These are phyloP conservation scores for Drosophila sulfurigaster DNA, from an alignment of 1,140 invertebrate species.

Conservation along the genomic window DNA sequence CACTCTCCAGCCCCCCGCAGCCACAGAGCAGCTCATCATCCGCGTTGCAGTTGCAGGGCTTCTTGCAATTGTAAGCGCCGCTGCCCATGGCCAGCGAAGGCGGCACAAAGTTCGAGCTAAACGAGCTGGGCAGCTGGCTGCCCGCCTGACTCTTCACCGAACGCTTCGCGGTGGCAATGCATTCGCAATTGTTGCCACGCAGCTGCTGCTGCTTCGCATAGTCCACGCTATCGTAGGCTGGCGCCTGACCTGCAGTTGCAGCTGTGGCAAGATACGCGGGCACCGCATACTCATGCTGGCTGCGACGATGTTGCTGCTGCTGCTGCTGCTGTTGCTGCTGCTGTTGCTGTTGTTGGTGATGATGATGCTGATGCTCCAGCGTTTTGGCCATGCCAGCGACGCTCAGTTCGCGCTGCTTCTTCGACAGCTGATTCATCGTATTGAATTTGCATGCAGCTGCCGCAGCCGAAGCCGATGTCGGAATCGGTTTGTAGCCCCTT, in stretches of 20 bases:
- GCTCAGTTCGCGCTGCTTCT: slow-evolving; percentile 72
- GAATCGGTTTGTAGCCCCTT: slow-evolving; percentile 74
- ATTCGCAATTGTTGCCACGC: slow-evolving; percentile 58
- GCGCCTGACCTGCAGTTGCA: slow-evolving; percentile 27
- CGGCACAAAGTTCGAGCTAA: slow-evolving; percentile 88
- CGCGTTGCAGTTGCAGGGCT: slow-evolving; percentile 79
- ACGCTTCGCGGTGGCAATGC: slow-evolving; percentile 77
- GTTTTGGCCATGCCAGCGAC: slow-evolving; percentile 71
- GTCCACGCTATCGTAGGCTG: slow-evolving; percentile 76
- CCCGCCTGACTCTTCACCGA: slow-evolving; percentile 64
- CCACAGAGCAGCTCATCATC: slow-evolving; percentile 66
- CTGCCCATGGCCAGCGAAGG: slow-evolving; percentile 85
- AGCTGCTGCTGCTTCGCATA: slow-evolving; percentile 70
- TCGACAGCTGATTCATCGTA: slow-evolving; percentile 73
- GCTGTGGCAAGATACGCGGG: slow-evolving; percentile 64
- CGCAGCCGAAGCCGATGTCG: slow-evolving; percentile 67
- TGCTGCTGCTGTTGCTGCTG: slow-evolving; percentile 45
- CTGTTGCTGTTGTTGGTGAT: slow-evolving; percentile 54
- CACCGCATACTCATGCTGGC: slow-evolving; percentile 84
- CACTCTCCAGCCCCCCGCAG: slow-evolving; percentile 80
- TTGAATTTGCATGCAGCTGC: slow-evolving; percentile 80
- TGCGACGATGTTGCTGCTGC: slow-evolving; percentile 62
- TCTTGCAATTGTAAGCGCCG: slow-evolving; percentile 85
- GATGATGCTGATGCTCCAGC: slow-evolving; percentile 70
- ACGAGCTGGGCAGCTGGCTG: slow-evolving; percentile 86